phyloP scores from a whole-genome alignment of 2,113 vertebrate species.

The Chionis minor region DNA sequence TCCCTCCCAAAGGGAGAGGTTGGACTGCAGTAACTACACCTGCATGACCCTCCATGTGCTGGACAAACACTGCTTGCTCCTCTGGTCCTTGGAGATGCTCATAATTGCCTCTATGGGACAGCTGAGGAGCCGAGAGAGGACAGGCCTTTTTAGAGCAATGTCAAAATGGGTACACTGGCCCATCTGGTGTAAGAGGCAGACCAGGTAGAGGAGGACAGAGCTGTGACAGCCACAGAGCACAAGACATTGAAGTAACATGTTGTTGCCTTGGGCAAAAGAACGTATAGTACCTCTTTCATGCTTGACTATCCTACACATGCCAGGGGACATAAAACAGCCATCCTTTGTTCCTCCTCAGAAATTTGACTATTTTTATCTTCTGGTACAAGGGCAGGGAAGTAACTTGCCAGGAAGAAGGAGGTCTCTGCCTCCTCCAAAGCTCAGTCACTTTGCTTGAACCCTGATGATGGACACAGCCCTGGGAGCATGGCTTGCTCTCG shows the following conservation, averaged over 20 bases:
- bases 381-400: background rate
- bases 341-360: background rate
- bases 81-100: background rate
- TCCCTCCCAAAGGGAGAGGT: background rate
- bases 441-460: background rate
- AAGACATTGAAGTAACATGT: background rate
- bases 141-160: background rate
- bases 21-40: background rate
- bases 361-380: background rate
- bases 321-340: background rate
- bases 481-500: background rate
- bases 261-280: background rate
- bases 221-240: accelerated
- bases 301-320: background rate
- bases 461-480: accelerated
- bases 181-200: background rate
- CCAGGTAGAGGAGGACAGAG: background rate
- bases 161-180: background rate
- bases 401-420: background rate
- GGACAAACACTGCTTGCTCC: background rate
- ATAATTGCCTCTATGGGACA: background rate
- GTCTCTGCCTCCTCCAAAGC: background rate
- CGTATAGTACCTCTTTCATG: background rate
- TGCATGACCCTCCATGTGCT: background rate
- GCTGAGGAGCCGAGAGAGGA: background rate